Evolutionary conservation across 1,140 invertebrate species (phyloP).

Genomic region (Dufourea novaeangliae): DNA sequence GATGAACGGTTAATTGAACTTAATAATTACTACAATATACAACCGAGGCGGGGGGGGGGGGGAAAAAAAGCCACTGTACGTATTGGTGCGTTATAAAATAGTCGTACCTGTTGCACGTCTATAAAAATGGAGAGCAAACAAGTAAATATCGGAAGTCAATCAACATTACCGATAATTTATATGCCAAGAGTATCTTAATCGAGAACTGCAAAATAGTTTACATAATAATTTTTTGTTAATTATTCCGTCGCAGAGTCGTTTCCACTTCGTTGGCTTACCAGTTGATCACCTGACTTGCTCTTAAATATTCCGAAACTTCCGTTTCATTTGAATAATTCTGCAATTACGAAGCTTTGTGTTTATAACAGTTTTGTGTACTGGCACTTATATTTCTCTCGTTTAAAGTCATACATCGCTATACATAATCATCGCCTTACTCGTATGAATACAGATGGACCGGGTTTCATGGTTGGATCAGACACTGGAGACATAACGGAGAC

Average conservation of each 20-base stretch:
- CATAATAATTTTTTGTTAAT: constrained; percentile 15
- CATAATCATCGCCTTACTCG: no score
- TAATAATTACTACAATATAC: constrained; percentile 11
- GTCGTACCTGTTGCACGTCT: constrained; percentile 27
- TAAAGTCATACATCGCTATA: no score
- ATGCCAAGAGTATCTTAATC: constrained; percentile 11
- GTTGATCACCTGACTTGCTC: not conserved
- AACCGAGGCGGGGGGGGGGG: not conserved
- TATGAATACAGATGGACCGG: not conserved
- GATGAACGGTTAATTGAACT: constrained; percentile 27
- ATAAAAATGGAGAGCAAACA: not conserved
- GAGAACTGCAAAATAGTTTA: not conserved
- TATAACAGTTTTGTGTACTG: not conserved
- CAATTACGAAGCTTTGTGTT: not conserved
- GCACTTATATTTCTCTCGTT: not conserved
- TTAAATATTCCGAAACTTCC: not conserved
- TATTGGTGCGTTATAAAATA: not conserved
- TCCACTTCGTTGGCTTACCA: not conserved
- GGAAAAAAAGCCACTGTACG: not conserved
- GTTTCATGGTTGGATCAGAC: not conserved
- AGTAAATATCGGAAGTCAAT: not conserved
- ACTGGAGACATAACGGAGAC: not conserved
- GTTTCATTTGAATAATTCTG: constrained; percentile 10
- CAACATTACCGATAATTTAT: constrained; percentile 2
- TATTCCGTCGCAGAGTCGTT: not conserved